phyloP scores from a whole-genome alignment of 2,888 invertebrate species.

The Stenolophus ochropezus region DNA sequence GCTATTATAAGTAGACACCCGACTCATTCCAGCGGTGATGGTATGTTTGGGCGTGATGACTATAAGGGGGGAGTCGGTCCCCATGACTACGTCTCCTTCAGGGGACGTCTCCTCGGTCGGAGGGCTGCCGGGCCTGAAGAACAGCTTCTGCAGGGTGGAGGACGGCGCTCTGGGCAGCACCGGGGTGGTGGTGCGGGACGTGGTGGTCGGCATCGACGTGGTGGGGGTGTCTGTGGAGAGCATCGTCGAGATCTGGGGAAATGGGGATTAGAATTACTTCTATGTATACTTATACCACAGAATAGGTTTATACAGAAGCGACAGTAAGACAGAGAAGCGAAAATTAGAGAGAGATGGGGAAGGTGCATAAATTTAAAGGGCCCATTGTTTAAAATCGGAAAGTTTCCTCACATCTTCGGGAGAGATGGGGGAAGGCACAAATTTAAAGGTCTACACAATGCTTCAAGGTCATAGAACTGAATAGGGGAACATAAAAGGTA shows the following conservation, averaged over 20 bases:
- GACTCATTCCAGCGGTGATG: conserved; percentile 50
- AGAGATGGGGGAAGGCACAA: too few relatives aligned
- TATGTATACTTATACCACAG: too few relatives aligned
- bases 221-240: background rate
- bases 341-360: too few relatives aligned
- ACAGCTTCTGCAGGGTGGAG: conserved; percentile 28
- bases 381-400: too few relatives aligned
- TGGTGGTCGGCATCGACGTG: background rate
- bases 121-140: conserved; percentile 47
- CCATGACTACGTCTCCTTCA: conserved; percentile 20
- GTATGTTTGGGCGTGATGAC: conserved; percentile 56
- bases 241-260: background rate
- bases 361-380: too few relatives aligned
- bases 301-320: too few relatives aligned
- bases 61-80: conserved; percentile 49
- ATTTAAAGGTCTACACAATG: too few relatives aligned
- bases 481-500: too few relatives aligned
- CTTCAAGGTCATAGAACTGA: too few relatives aligned
- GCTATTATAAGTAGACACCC: conserved; percentile 54
- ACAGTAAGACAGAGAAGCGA: too few relatives aligned
- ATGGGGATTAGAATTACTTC: too few relatives aligned
- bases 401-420: too few relatives aligned
- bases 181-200: conserved; percentile 14
- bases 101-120: background rate
- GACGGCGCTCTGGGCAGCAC: background rate